Conservation (phyloP, 37 sponge, comb jelly and placozoan genomes). For the Agelas oroides region DNA sequence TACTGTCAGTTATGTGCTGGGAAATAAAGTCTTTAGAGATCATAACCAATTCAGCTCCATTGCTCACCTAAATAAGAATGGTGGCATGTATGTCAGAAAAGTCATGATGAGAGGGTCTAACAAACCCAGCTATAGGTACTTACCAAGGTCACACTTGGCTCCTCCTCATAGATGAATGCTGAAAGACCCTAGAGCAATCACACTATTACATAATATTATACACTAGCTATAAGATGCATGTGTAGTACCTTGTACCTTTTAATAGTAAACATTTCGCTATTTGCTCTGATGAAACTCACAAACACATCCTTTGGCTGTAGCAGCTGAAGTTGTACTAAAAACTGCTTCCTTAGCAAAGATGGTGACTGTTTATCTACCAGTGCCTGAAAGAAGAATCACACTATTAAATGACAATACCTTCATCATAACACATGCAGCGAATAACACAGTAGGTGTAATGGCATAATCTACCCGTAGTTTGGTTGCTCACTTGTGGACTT, state of each 20-base stretch:
- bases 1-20: conserved; percentile 22
- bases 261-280: no score
- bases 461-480: no score
- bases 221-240: no score
- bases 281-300: conserved; percentile 33
- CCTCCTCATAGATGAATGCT: conserved; percentile 42
- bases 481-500: not conserved
- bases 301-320: conserved; percentile 72
- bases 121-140: not conserved
- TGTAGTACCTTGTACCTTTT: no score
- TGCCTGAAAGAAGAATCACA: not conserved
- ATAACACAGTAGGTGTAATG: no score
- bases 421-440: no score
- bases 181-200: conserved; percentile 57
- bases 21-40: conserved; percentile 54
- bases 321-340: conserved; percentile 70
- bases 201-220: no score
- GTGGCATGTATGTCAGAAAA: no score
- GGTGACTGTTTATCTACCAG: not conserved
- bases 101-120: no score
- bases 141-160: conserved; percentile 73
- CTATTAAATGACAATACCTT: not conserved
- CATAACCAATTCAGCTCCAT: conserved; percentile 69
- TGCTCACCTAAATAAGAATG: conserved; percentile 49
- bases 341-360: conserved; percentile 24